A percentile compares a stretch with the other conserved stretches of the same genome.
phyloP scores from a whole-genome alignment of 92 coral and sea anemone genomes.

The Zoanthus sociatus region DNA sequence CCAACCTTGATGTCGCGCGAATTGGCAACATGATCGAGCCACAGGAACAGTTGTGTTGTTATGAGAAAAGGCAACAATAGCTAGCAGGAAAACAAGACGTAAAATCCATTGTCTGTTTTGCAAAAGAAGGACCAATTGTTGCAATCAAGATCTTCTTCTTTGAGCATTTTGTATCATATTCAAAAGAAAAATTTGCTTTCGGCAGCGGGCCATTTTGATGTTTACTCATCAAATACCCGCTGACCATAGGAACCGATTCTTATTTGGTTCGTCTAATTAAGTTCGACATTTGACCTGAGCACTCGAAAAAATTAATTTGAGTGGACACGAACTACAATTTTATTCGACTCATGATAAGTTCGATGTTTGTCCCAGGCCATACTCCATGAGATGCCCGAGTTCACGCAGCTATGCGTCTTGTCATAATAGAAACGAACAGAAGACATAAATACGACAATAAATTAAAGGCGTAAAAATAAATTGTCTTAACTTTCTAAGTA shows the following conservation, averaged over 20 bases:
- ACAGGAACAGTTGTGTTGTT: conserved; percentile 22
- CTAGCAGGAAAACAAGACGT: conserved; percentile 5
- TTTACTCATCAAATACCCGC: conserved; percentile 16
- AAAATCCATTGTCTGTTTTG: neutral
- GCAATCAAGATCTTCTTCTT: conserved; percentile 14
- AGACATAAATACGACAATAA: too few species aligned
- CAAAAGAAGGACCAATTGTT: conserved; percentile 15
- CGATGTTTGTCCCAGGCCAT: too few species aligned
- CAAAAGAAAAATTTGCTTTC: conserved; percentile 20
- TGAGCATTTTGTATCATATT: conserved; percentile 3
- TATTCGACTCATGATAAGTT: too few species aligned
- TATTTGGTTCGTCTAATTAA: too few species aligned
- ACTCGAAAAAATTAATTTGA: too few species aligned
- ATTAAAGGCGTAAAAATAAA: too few species aligned
- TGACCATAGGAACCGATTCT: conserved; percentile 3
- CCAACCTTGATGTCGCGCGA: conserved; percentile 26
- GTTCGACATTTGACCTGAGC: too few species aligned
- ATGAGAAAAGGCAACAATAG: conserved; percentile 6
- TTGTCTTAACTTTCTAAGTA: too few species aligned
- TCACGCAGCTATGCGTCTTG: too few species aligned
- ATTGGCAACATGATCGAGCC: conserved; percentile 15
- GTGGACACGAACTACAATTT: too few species aligned
- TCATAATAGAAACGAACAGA: too few species aligned
- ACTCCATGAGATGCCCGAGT: too few species aligned
- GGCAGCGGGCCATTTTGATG: neutral